These are phyloP conservation scores for Apteryx mantelli DNA, from an alignment of 2,113 vertebrate species.

Conservation along the genomic window DNA sequence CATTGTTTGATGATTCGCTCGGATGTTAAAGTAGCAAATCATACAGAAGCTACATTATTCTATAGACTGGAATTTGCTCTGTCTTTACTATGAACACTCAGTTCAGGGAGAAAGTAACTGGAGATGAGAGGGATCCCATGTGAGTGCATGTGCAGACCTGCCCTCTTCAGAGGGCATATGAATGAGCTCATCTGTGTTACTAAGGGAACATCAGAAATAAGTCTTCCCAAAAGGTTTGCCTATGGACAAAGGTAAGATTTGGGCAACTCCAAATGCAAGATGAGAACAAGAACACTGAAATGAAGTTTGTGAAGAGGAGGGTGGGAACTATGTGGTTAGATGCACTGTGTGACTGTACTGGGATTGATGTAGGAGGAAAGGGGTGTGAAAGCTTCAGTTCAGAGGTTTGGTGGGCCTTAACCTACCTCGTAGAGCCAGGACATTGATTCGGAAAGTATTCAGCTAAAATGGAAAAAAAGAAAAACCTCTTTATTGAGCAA, in stretches of 20 bases:
- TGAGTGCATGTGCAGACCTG: not conserved
- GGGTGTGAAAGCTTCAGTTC: not conserved
- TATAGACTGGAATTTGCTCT: not conserved
- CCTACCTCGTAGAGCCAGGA: not conserved
- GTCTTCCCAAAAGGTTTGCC: not conserved
- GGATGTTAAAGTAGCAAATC: not conserved
- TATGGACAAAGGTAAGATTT: not conserved
- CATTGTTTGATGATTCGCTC: too few relatives aligned
- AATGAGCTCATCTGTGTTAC: not conserved
- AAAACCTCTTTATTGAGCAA: not conserved
- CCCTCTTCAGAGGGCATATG: not conserved
- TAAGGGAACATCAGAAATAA: not conserved
- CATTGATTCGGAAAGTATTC: not conserved
- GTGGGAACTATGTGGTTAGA: not conserved
- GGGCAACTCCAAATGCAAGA: not conserved
- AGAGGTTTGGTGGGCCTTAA: not conserved
- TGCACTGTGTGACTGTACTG: not conserved
- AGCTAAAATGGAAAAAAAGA: not conserved
- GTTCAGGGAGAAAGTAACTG: not conserved
- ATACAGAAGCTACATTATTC: not conserved
- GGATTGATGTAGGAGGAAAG: too few relatives aligned
- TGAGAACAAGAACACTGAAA: not conserved
- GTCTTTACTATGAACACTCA: not conserved
- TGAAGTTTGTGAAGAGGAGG: not conserved
- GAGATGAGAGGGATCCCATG: too few relatives aligned